Conservation (phyloP, 2,797 vertebrate species). For the Hypotaenidia okinawae region DNA sequence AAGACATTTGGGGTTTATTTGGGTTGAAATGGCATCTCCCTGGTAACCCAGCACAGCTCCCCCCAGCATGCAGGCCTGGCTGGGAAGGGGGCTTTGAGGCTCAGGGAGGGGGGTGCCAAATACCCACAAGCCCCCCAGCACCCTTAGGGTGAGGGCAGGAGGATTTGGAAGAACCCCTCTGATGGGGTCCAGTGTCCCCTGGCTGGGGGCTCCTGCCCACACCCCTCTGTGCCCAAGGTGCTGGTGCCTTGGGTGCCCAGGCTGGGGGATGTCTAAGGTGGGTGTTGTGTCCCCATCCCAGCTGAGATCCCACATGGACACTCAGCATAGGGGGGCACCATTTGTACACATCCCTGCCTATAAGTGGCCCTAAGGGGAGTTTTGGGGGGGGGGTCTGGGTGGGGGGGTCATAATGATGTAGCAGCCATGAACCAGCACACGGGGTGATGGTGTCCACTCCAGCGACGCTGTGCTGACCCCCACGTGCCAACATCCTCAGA, state of each 20-base stretch:
- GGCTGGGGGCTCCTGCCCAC: fast-evolving
- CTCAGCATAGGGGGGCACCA: neutral
- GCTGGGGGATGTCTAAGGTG: neutral
- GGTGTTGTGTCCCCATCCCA: neutral
- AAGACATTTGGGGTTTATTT: neutral
- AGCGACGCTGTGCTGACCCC: too few species aligned
- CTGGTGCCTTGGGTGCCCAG: neutral
- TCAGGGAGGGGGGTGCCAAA: neutral
- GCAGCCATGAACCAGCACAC: neutral
- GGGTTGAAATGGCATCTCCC: neutral
- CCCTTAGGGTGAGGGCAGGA: neutral
- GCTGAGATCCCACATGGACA: neutral
- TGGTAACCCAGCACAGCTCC: neutral
- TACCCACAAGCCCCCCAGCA: neutral
- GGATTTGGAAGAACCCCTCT: neutral
- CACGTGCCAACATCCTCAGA: neutral
- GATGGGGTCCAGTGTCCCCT: fast-evolving
- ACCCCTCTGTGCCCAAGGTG: neutral
- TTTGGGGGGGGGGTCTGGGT: neutral
- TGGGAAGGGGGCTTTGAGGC: neutral
- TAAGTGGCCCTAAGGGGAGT: neutral
- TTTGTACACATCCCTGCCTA: neutral
- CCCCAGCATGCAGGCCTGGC: fast-evolving
- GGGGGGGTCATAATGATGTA: neutral
- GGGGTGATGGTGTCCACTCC: neutral